Evolutionary conservation across 2,888 invertebrate species (phyloP).

Genomic region (Caenorhabditis imperialis): DNA sequence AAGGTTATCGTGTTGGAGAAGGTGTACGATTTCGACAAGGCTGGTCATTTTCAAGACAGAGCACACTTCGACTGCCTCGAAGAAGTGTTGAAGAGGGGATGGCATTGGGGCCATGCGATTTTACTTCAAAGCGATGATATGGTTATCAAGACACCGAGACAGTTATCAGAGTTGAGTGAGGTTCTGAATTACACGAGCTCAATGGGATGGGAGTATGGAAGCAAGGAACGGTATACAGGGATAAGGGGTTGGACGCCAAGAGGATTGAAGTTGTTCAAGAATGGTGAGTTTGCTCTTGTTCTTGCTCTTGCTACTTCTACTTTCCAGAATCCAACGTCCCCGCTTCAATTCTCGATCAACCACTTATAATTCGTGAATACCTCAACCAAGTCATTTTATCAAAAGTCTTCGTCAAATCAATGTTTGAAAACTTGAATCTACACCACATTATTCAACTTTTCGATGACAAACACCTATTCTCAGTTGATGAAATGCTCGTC

Average conservation of each 20-base stretch:
- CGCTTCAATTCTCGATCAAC: slow-evolving; percentile 23
- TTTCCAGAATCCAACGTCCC: slow-evolving; percentile 38
- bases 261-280: slow-evolving; percentile 47
- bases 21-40: slow-evolving; percentile 37
- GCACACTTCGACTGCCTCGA: slow-evolving; percentile 51
- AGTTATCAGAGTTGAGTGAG: slow-evolving; percentile 44
- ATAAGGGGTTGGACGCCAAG: slow-evolving; percentile 45
- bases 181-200: slow-evolving; percentile 41
- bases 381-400: slow-evolving; percentile 48
- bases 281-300: not conserved
- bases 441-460: slow-evolving; percentile 23
- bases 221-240: slow-evolving; percentile 22
- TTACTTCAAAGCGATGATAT: slow-evolving; percentile 43
- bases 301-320: no score
- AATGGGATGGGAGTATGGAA: slow-evolving; percentile 50
- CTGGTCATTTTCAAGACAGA: slow-evolving; percentile 45
- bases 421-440: slow-evolving; percentile 48
- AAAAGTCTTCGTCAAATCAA: slow-evolving; percentile 40
- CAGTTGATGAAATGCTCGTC: slow-evolving; percentile 49
- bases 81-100: slow-evolving; percentile 13
- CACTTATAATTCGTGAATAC: slow-evolving; percentile 29
- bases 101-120: slow-evolving; percentile 48
- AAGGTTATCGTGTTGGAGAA: slow-evolving; percentile 39
- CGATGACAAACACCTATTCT: slow-evolving; percentile 40
- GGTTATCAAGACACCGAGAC: slow-evolving; percentile 34